Percentiles rank a stretch among this genome's conserved stretches.
Conservation (phyloP, 2,888 invertebrate genomes). For the Cyclophora albipunctata region DNA sequence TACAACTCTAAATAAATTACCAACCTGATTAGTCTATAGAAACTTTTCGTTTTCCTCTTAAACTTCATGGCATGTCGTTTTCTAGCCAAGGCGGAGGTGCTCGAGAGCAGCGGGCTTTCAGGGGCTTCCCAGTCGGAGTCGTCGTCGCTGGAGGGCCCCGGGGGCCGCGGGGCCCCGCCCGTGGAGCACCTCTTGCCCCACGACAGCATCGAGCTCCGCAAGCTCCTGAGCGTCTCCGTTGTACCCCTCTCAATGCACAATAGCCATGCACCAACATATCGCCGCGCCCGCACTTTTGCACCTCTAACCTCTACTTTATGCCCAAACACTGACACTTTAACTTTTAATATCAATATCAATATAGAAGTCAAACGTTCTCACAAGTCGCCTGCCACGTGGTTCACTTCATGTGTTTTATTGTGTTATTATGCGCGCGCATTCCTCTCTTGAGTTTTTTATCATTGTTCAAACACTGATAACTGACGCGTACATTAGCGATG, state of each 20-base stretch:
- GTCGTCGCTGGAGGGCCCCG: constrained; percentile 35
- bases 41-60: constrained; percentile 61
- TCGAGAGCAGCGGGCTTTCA: constrained; percentile 54
- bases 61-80: constrained; percentile 66
- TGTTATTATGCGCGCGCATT: constrained; percentile 38
- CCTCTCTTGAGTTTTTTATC: constrained; percentile 45
- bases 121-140: constrained; percentile 39
- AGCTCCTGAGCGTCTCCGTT: constrained; percentile 71
- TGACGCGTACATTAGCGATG: constrained; percentile 40
- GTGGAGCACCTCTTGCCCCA: constrained; percentile 51
- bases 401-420: constrained; percentile 16
- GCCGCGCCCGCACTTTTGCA: constrained; percentile 46
- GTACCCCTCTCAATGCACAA: constrained; percentile 56
- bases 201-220: constrained; percentile 69
- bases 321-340: constrained; percentile 40
- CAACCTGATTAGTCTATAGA: constrained; percentile 60
- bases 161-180: constrained; percentile 33
- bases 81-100: constrained; percentile 60
- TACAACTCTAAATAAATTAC: constrained; percentile 11
- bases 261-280: constrained; percentile 70
- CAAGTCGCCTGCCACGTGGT: constrained; percentile 29
- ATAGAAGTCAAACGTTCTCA: background rate
- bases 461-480: constrained; percentile 56
- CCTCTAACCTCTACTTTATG: constrained; percentile 37
- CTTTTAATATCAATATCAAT: constrained; percentile 16